Evolutionary conservation across 1,140 invertebrate genomes (phyloP), one percentile per base, ranked within the genome.

Genomic region (Anadara kagoshimensis): DNA sequence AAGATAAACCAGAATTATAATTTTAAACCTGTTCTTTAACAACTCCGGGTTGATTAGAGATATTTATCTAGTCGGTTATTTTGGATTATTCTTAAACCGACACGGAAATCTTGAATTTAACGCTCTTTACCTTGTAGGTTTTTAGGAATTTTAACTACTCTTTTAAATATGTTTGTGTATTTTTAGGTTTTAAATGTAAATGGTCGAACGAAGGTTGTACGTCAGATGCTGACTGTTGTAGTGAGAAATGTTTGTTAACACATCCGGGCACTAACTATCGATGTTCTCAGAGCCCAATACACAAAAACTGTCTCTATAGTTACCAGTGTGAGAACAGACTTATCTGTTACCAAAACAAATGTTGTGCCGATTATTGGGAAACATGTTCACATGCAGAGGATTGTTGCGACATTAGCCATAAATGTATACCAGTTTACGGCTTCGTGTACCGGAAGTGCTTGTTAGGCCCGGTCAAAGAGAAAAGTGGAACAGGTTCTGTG

Each of bases 131-230:
- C n/a, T n/a, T n/a, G n/a, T n/a, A n/a, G n/a, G n/a, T n/a, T n/a
- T n/a, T n/a, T n/a, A n/a, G n/a, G 2, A 7, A 36, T 36, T 36
- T 36, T 7, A 36, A 3, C 7, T 36, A 36, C 29, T 36, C n/a
- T 36, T 36, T 2, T 36, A 36, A 3, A 36, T 7, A 36, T 36
- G n/a, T 36, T 36, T 36, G 29, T 36, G 29, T 2, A 3, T 53
- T 62, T 61, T 3, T 47, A 71, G 74, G 51, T 51, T 59, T 49
- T 26, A 22, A 24, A 16, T 84, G 81, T 73, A 83, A 84, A 68
- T 84, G 78, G 75, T 75, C 77, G 3, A 84, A 84, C 51, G 83
- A 84, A 54, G 81, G 77, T 11, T 84, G 83, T 56, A 47, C 54
- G 8, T 56, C 44, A 0, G 70, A 80, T 36, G 16, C 36, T 0